These are phyloP conservation scores for Noctua fimbriata DNA, from an alignment of 2,888 invertebrate genomes.

Conservation along the genomic window DNA sequence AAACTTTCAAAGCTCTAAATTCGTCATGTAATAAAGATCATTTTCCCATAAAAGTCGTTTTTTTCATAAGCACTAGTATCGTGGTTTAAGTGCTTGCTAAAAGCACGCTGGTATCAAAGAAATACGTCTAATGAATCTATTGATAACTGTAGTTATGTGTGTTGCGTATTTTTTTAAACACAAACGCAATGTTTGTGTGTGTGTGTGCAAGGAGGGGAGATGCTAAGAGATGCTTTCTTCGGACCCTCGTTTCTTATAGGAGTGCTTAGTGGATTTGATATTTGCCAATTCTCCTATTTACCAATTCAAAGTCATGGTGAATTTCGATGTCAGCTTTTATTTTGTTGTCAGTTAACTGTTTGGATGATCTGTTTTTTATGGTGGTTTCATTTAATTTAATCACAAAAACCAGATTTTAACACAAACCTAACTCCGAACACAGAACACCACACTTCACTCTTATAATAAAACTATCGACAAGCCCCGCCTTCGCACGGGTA, in stretches of 20 bases:
- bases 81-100: slow-evolving; percentile 81
- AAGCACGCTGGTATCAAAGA: slow-evolving; percentile 88
- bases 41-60: slow-evolving; percentile 61
- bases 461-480: neutral
- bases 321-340: neutral
- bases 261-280: slow-evolving; percentile 72
- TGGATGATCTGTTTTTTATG: neutral
- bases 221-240: slow-evolving; percentile 89
- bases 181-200: slow-evolving; percentile 68
- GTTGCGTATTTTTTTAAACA: slow-evolving; percentile 85
- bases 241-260: slow-evolving; percentile 87
- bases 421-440: neutral
- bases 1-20: slow-evolving; percentile 37
- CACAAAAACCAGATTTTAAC: neutral
- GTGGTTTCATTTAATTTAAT: neutral
- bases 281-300: slow-evolving; percentile 61
- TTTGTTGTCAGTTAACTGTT: neutral
- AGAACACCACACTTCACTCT: neutral
- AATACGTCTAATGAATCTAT: slow-evolving; percentile 90
- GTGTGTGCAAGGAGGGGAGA: slow-evolving; percentile 86
- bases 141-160: slow-evolving; percentile 85
- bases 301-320: neutral
- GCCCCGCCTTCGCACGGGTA: too few species aligned
- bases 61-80: slow-evolving; percentile 64
- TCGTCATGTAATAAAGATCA: slow-evolving; percentile 67